phyloP scores from a whole-genome alignment of 37 sponge, comb jelly and placozoan species.

The Eunapius fragilis region DNA sequence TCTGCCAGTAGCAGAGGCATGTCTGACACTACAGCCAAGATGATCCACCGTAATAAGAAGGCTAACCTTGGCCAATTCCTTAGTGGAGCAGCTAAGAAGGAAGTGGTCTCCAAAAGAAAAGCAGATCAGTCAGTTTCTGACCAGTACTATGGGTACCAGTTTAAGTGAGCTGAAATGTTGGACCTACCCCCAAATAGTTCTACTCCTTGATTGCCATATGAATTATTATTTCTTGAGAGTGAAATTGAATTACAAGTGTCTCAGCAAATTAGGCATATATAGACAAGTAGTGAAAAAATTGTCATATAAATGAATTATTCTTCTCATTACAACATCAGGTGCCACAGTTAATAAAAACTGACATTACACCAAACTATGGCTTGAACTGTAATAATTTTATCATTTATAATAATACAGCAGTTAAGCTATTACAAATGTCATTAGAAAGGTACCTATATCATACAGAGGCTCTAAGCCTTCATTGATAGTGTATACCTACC shows the following conservation, averaged over 20 bases:
- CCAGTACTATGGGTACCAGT: constrained; percentile 89
- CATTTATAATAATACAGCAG: too few species aligned
- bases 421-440: too few species aligned
- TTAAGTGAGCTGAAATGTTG: constrained; percentile 30
- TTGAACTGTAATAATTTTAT: too few species aligned
- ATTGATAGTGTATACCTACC: too few species aligned
- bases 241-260: not conserved
- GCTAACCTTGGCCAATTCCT: constrained; percentile 82
- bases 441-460: too few species aligned
- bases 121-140: constrained; percentile 68
- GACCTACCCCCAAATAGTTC: not conserved
- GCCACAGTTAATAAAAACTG: too few species aligned
- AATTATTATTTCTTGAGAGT: not conserved
- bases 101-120: constrained; percentile 67
- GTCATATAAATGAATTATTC: too few species aligned
- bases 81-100: constrained; percentile 80
- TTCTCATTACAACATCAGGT: too few species aligned
- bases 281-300: too few species aligned
- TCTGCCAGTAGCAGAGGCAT: constrained; percentile 36
- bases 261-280: not conserved
- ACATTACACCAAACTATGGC: too few species aligned
- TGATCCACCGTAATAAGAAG: constrained; percentile 78
- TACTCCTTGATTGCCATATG: not conserved
- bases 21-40: constrained; percentile 67
- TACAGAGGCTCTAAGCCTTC: too few species aligned